phyloP scores from a whole-genome alignment of 2,113 vertebrate species.

The Elephas maximus region DNA sequence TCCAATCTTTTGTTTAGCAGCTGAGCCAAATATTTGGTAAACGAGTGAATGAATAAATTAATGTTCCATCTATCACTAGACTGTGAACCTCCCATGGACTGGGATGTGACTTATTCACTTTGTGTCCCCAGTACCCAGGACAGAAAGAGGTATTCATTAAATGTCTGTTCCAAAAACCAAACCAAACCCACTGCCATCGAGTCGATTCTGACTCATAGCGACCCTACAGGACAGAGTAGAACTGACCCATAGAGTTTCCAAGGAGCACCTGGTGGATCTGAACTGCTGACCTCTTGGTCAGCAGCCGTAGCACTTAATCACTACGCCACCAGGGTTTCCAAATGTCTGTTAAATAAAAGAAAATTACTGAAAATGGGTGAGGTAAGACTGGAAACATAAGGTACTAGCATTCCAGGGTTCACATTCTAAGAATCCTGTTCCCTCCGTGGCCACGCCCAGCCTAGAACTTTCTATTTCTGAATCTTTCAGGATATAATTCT shows the following conservation, averaged over 20 bases:
- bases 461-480: conserved; percentile 12
- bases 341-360: not conserved
- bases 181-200: no score
- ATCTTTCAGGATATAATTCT: conserved; percentile 21
- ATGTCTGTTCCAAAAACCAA: not conserved
- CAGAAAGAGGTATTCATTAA: conserved; percentile 42
- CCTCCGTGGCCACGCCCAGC: not conserved
- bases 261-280: no score
- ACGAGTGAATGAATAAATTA: no score
- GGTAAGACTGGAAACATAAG: not conserved
- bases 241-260: no score
- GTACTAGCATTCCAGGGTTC: not conserved
- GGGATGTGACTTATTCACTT: not conserved
- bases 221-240: no score
- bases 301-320: no score
- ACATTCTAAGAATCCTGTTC: not conserved
- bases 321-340: no score
- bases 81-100: not conserved
- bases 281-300: no score
- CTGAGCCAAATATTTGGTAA: no score
- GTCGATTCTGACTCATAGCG: no score
- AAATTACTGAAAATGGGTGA: not conserved
- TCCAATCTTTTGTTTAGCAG: no score
- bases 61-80: not conserved
- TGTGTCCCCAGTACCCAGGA: not conserved